Evolutionary conservation across 2,888 invertebrate genomes (phyloP).

Genomic region (Anthophora plumipes): DNA sequence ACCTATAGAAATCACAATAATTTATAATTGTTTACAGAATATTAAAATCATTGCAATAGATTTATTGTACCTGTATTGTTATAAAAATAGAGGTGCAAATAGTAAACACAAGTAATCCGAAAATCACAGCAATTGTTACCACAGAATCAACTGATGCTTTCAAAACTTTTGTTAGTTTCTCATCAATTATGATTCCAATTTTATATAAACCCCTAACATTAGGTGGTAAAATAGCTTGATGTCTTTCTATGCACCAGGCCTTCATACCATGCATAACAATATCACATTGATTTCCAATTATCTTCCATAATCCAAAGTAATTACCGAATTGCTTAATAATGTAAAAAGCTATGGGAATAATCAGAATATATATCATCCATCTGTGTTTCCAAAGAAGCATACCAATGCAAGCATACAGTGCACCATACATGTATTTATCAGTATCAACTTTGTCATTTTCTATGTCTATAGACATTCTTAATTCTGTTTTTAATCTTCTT

Average conservation of each 20-base stretch:
- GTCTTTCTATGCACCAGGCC: constrained; percentile 88
- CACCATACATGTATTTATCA: constrained; percentile 88
- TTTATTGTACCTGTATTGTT: constrained; percentile 89
- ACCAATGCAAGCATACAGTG: constrained; percentile 92
- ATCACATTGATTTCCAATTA: constrained; percentile 79
- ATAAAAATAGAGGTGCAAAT: constrained; percentile 93
- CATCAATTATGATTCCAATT: constrained; percentile 88
- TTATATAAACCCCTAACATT: constrained; percentile 92
- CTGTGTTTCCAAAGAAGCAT: constrained; percentile 95
- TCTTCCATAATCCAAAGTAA: constrained; percentile 84
- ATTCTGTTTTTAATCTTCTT: constrained; percentile 77
- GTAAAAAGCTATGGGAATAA: constrained; percentile 91
- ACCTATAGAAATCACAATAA: constrained; percentile 86
- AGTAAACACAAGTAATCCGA: constrained; percentile 92
- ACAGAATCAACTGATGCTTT: constrained; percentile 94
- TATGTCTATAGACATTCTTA: constrained; percentile 77
- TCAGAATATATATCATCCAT: constrained; percentile 91
- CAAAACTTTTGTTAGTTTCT: constrained; percentile 87
- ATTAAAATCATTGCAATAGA: not conserved
- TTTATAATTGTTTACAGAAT: not conserved
- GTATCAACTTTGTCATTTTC: constrained; percentile 78
- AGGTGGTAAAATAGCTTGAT: constrained; percentile 90
- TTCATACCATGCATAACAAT: constrained; percentile 84
- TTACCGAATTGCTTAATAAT: constrained; percentile 86
- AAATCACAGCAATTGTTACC: constrained; percentile 93